Conservation (phyloP, 2,113 vertebrate genomes). For the Hippocampus mohnikei region DNA sequence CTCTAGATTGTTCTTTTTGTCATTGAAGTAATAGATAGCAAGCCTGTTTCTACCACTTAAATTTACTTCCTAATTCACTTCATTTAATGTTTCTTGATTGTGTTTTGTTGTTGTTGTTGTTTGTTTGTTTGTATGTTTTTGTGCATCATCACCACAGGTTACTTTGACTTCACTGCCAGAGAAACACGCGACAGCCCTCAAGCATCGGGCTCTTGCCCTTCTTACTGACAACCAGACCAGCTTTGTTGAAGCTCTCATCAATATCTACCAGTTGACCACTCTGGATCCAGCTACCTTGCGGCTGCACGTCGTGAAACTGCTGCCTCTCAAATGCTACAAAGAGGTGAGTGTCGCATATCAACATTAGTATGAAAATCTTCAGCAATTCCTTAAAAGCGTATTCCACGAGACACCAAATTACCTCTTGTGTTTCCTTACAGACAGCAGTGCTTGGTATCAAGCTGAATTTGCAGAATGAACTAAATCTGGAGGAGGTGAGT, state of each 20-base stretch:
- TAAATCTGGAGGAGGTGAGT: constrained; percentile 82
- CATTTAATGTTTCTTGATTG: background rate
- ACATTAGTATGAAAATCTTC: background rate
- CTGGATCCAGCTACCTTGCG: constrained; percentile 53
- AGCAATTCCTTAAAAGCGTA: background rate
- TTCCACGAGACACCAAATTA: background rate
- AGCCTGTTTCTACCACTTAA: background rate
- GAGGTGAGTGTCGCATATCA: constrained; percentile 48
- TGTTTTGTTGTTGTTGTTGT: no score
- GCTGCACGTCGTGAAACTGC: constrained; percentile 49
- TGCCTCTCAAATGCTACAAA: constrained; percentile 53
- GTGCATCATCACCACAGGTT: constrained; percentile 28
- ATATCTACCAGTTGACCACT: constrained; percentile 63
- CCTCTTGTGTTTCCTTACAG: constrained; percentile 49
- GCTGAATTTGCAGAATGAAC: constrained; percentile 76
- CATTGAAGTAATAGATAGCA: background rate
- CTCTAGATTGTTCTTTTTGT: background rate
- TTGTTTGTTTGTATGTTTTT: no score
- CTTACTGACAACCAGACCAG: constrained; percentile 49
- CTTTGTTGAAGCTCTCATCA: constrained; percentile 55
- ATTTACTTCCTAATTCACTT: background rate
- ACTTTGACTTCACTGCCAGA: constrained; percentile 44
- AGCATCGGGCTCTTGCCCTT: constrained; percentile 58
- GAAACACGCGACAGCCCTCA: constrained; percentile 43
- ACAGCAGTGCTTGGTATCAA: constrained; percentile 74